Evolutionary conservation across 2,113 vertebrate genomes (phyloP), one percentile per base, ranked within the genome.

Genomic region (Seriola dumerili): DNA sequence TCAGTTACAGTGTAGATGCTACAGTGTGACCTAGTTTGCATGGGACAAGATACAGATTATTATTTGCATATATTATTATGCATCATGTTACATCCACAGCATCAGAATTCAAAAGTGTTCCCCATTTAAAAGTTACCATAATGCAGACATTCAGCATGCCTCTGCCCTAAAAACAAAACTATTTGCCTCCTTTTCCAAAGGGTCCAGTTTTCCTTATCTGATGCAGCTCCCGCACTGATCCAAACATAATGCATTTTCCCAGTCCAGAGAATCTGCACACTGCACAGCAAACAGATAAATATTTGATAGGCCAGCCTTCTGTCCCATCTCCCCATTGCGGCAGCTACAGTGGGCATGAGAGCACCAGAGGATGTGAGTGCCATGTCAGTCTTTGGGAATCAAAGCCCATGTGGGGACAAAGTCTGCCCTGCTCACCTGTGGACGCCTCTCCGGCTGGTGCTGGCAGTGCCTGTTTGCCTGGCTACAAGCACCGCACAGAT

Each of bases 261-360:
- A 80, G 73, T 86, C 85, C 79, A 89, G 76, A 81, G 80, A 91
- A 84, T 82, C 70, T 83, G 90, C 67, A 73, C 73, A 52, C 72
- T 64, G 87, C 86, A 75, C 84, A 82, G 85, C 75, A 91, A 92
- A 93, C 70, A 88, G 84, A 93, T 94, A 87, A 90, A 94, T 94
- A 93, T 94, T 93, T 91, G 88, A 93, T 94, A 63, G 38, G 67
- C 87, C 62, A 79, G 80, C 77, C 89, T 85, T 85, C 87, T 88
- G 85, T 80, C 79, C 72, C 71, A 40, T 36, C 82, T 55, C 62
- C 48, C 52, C 13, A 72, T 69, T 72, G 73, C 85, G 90, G 59
- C 78, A 42, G 87, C 72, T 59, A 85, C 57, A 44, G 38, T 72
- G 77, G 85, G 80, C 84, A 72, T 48, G 77, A 83, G 76, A 67